Base-by-base conservation (phyloP, 2,888 invertebrate species). In the Hypercompe scribonia region DNA sequence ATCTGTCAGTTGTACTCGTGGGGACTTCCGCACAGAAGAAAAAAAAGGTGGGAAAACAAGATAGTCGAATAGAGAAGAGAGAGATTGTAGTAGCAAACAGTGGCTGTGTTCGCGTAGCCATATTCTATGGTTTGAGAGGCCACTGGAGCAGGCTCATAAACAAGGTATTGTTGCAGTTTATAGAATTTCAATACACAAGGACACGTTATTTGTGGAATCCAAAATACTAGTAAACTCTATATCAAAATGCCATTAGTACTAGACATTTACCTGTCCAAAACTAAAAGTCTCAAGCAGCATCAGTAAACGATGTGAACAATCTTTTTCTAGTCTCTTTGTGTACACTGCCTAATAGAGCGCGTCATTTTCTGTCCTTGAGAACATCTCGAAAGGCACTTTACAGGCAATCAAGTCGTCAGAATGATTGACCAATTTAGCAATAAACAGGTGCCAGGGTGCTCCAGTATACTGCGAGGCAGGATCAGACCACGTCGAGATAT, bases 361-460 rank as follows among this genome's bases (percentile, higher is more conserved):
- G 83, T 84, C 83, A 83, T 73, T 64, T 70, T 70, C 15, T 89
- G 94, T 93, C 94, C 94, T 94, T 94, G 94, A 88, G 80, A 86
- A 86, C 90, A 89, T 90, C 90, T 88, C 86, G 86, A 82, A 83
- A 88, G 76, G 87, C 90, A 90, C 87, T 89, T 86, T 85, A 86
- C 86, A 90, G 61, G 88, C 91, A 91, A 89, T 89, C 90, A 89
- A 86, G 87, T 78, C 77, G 80, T 81, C 83, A 78, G 82, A 75
- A 69, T 84, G 86, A 94, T 93, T 93, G 94, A 86, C 80, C 93
- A 94, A 94, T 95, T 95, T 92, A 90, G 76, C 91, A 94, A 94
- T 94, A 88, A 90, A 80, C 89, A 91, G 89, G 88, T 89, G 85
- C 81, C 69, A 78, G 81, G 78, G 81, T 80, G 83, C 78, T 77